A percentile compares a stretch with the other conserved stretches of the same genome.
Evolutionary conservation across 1,140 invertebrate genomes (phyloP).

Genomic region (Scaptomyza montana): DNA sequence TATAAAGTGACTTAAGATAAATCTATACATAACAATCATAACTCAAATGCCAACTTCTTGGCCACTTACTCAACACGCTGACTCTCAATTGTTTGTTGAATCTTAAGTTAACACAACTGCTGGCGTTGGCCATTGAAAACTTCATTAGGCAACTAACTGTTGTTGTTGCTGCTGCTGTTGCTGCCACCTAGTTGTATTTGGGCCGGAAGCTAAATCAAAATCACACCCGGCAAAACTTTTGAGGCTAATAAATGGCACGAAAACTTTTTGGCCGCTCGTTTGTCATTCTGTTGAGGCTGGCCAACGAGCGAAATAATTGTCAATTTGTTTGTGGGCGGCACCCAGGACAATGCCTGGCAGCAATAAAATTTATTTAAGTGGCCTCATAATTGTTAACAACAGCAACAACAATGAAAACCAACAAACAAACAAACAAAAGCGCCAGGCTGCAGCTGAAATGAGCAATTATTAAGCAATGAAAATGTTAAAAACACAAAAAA

Average conservation of each 20-base stretch:
- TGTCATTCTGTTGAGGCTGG: constrained; percentile 50
- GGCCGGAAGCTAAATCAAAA: constrained; percentile 68
- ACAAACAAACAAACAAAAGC: constrained; percentile 50
- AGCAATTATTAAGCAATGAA: constrained; percentile 75
- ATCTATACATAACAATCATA: constrained; percentile 29
- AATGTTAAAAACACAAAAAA: constrained; percentile 58
- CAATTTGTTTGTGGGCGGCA: constrained; percentile 62
- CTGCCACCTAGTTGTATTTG: constrained; percentile 25
- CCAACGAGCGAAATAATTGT: constrained; percentile 63
- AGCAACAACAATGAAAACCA: constrained; percentile 43
- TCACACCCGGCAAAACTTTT: constrained; percentile 67
- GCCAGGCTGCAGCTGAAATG: constrained; percentile 64
- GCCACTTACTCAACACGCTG: constrained; percentile 5
- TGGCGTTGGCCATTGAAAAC: constrained; percentile 28
- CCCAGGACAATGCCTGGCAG: constrained; percentile 51
- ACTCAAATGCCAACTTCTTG: constrained; percentile 34
- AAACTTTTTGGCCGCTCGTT: constrained; percentile 67
- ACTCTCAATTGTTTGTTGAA: constrained; percentile 29
- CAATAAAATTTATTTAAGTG: constrained; percentile 77
- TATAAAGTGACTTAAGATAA: constrained; percentile 43
- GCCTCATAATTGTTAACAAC: constrained; percentile 75
- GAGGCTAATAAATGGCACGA: constrained; percentile 69
- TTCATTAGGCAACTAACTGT: constrained; percentile 36
- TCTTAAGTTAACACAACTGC: constrained; percentile 30
- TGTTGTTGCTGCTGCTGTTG: constrained; percentile 1